These are phyloP conservation scores for Megaleporinus macrocephalus DNA, from an alignment of 2,113 vertebrate species.

Conservation along the genomic window DNA sequence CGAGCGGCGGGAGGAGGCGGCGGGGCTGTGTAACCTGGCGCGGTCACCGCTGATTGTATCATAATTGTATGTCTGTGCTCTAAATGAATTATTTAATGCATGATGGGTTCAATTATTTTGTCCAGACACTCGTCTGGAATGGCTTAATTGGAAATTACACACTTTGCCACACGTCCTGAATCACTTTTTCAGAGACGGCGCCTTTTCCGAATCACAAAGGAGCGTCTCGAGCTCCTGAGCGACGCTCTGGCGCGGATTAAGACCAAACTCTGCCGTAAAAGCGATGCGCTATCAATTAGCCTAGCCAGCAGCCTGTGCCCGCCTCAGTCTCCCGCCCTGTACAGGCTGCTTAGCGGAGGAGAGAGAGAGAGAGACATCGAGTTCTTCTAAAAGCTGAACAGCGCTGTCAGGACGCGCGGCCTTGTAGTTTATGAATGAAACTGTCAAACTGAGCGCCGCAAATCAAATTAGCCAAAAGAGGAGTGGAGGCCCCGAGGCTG, in stretches of 20 bases:
- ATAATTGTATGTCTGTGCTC: conserved; percentile 38
- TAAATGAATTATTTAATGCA: conserved; percentile 45
- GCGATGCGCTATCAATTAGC: not conserved
- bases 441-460: conserved; percentile 2
- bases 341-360: not conserved
- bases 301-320: too few relatives aligned
- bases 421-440: conserved; percentile 13
- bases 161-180: conserved; percentile 28
- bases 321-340: too few relatives aligned
- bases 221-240: too few relatives aligned
- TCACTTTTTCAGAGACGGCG: conserved; percentile 6
- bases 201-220: not conserved
- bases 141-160: conserved; percentile 47
- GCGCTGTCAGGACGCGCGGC: not conserved
- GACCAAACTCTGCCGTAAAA: not conserved
- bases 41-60: conserved; percentile 48
- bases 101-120: conserved; percentile 46
- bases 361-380: not conserved
- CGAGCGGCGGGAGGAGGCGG: not conserved
- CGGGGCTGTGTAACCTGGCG: conserved; percentile 4
- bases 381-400: not conserved
- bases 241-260: too few relatives aligned
- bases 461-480: conserved; percentile 46
- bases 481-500: conserved; percentile 58
- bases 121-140: conserved; percentile 45